Base-by-base conservation (phyloP, 2,113 vertebrate genomes). In the Procapra przewalskii region DNA sequence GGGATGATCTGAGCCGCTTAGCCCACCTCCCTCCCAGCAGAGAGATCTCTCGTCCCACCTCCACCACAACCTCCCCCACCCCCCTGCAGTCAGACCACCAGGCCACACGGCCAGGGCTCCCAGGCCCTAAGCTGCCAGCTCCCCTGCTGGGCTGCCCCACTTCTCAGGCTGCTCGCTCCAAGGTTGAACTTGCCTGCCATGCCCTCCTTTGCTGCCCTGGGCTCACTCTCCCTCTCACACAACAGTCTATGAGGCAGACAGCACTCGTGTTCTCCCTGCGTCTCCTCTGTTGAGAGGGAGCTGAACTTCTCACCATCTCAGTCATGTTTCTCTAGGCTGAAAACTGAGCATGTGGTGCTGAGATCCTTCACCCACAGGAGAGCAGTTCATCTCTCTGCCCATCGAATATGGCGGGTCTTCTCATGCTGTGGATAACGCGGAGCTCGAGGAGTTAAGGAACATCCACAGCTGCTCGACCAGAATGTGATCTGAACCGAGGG, bases 41-140 rank as follows among this genome's bases (percentile, higher is more conserved):
- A 79, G 59, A 71, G 43, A 15, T 64, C 60, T 36, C 67, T 25
- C 19, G 0, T 13, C 21, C 21, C 67, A 13, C 19, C 21, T 7
- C 12, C 3, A 0, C 10, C 10, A 14, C 1, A 12, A n/a, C n/a
- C n/a, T n/a, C 9, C 5, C 52, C 17, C 33, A 33, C 25, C 8
- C 6, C 3, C 8, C 6, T 2, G 33, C 5, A 7, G 45, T 59
- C 43, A 86, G 57, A n/a, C 45, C 43, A 29, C 1, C n/a, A 40
- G 60, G 13, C 50, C 31, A 52, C 48, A 29, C 5, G 4, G 14
- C 52, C 48, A 64, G 23, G 43, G 7, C 2, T 0, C 2, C 2
- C n/a, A 4, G 3, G 17, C 45, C 83, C 10, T 31, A 52, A 5
- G 7, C 7, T 12, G 14, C n/a, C 29, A 31, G 81, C 2, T 13